Conservation (phyloP, 2,113 vertebrate species). For the human region GRCh38 chr16:65559501-65560000, state of each 20-base stretch:
- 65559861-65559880: constrained; percentile 48
- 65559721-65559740: not conserved
- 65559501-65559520: no score
- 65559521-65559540: not conserved
- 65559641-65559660: not conserved
- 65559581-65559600: not conserved
- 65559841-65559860: constrained; percentile 40
- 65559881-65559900: constrained; percentile 64
- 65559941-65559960: constrained; percentile 71
- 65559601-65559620: not conserved
- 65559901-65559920: constrained; percentile 50
- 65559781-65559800: constrained; percentile 10
- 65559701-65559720: not conserved
- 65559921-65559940: constrained; percentile 66
- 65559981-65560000: constrained; percentile 62
- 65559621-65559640: not conserved
- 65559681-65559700: not conserved
- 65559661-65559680: not conserved
- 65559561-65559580: not conserved
- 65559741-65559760: not conserved
- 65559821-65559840: constrained; percentile 37
- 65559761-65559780: not conserved
- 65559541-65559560: not conserved
- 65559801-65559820: constrained; percentile 27
- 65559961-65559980: constrained; percentile 49